These are phyloP conservation scores for Drosophila fungiperda DNA, from an alignment of 2,888 invertebrate genomes.

Conservation along the genomic window DNA sequence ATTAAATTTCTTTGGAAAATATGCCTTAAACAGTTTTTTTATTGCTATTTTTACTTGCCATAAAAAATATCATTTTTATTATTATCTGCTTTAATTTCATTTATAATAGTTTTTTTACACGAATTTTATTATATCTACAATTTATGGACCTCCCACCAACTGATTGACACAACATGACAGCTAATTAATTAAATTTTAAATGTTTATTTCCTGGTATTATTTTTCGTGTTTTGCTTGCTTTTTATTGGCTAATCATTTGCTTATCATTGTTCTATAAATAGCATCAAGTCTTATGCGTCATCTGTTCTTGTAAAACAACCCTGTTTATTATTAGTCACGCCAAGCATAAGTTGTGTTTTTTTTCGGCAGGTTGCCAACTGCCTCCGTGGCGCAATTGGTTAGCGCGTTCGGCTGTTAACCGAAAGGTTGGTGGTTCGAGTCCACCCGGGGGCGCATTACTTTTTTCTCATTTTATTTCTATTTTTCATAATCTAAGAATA, in stretches of 20 bases:
- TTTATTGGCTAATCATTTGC: slow-evolving; percentile 9
- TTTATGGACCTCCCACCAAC: background rate
- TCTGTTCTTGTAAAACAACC: background rate
- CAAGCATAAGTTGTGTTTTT: slow-evolving; percentile 5
- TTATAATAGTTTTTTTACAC: background rate
- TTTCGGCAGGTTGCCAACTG: slow-evolving; percentile 37
- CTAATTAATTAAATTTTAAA: slow-evolving; percentile 12
- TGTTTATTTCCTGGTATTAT: slow-evolving; percentile 12
- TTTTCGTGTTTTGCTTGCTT: background rate
- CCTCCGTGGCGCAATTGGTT: slow-evolving; percentile 96
- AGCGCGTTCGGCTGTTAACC: slow-evolving; percentile 99
- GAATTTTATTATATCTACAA: background rate
- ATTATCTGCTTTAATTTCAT: background rate
- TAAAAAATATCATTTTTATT: background rate
- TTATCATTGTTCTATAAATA: slow-evolving; percentile 27
- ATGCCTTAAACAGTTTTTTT: background rate
- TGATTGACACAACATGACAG: slow-evolving; percentile 18
- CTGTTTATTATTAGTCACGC: background rate
- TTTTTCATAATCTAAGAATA: slow-evolving; percentile 6
- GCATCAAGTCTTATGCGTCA: background rate
- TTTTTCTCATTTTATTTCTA: slow-evolving; percentile 15
- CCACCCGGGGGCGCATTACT: slow-evolving; percentile 52
- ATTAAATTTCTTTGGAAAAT: background rate
- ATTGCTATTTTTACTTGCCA: background rate
- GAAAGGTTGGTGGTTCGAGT: slow-evolving; percentile 99